Conservation (phyloP, 1,140 invertebrate species). For the Thaumatotibia leucotreta region DNA sequence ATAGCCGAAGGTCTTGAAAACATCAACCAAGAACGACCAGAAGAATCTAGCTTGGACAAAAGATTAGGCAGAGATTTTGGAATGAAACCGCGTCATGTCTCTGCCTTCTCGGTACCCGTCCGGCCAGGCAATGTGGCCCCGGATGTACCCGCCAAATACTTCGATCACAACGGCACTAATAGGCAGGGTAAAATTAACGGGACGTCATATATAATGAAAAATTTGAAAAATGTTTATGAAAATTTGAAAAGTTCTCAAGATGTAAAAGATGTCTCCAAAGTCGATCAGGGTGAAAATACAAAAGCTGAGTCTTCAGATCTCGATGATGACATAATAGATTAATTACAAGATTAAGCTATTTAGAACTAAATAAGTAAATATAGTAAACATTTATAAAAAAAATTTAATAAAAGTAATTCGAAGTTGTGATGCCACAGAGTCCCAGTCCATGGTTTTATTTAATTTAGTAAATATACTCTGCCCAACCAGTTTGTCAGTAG, state of each 20-base stretch:
- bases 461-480: too few species aligned
- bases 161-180: conserved; percentile 36
- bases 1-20: conserved; percentile 60
- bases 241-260: conserved; percentile 41
- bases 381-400: background rate
- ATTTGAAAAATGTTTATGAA: conserved; percentile 63
- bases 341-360: background rate
- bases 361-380: background rate
- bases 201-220: conserved; percentile 66
- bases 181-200: conserved; percentile 42
- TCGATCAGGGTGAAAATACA: conserved; percentile 43
- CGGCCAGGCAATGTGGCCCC: conserved; percentile 28
- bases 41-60: conserved; percentile 53
- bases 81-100: conserved; percentile 77
- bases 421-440: too few species aligned
- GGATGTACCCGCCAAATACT: conserved; percentile 48
- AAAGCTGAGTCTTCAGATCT: conserved; percentile 63
- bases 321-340: conserved; percentile 60
- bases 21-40: conserved; percentile 40
- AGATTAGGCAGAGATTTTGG: conserved; percentile 55
- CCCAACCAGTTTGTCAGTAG: too few species aligned
- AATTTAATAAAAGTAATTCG: background rate
- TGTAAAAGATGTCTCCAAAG: conserved; percentile 35
- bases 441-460: too few species aligned
- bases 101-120: conserved; percentile 81